Evolutionary conservation across 1,140 invertebrate genomes (phyloP).

Genomic region (Ceratina calcarata): DNA sequence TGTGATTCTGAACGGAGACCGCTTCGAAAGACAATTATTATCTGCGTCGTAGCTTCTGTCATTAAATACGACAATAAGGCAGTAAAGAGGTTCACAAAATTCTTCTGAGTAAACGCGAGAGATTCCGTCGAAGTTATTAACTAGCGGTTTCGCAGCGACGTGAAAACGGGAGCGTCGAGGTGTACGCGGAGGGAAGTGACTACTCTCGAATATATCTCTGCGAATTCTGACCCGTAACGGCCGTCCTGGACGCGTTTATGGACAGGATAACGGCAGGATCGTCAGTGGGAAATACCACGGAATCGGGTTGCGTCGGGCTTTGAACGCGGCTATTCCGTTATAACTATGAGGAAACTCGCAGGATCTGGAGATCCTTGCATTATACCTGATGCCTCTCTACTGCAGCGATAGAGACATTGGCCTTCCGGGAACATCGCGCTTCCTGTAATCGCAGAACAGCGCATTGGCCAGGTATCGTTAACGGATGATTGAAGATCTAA

Average conservation of each 20-base stretch:
- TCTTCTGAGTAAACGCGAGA: not conserved
- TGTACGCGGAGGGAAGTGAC: conserved; percentile 4
- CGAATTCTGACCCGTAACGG: conserved; percentile 9
- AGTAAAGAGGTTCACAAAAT: no score
- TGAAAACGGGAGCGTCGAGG: not conserved
- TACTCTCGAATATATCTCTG: not conserved
- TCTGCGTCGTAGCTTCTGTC: no score
- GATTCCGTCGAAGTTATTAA: conserved; percentile 2
- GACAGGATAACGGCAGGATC: conserved; percentile 57
- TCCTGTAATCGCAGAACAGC: not conserved
- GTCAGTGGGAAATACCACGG: conserved; percentile 50
- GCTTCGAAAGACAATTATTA: no score
- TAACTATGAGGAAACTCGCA: conserved; percentile 59
- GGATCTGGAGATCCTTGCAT: conserved; percentile 24
- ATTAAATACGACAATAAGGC: no score
- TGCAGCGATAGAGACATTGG: not conserved
- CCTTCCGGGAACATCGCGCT: not conserved
- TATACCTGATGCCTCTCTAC: conserved; percentile 13
- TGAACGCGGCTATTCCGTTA: conserved; percentile 51
- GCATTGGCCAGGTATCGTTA: not conserved
- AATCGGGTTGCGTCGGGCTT: conserved; percentile 19
- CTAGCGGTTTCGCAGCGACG: not conserved
- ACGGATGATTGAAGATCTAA: not conserved
- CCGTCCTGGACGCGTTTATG: conserved; percentile 43
- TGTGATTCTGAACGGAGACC: no score